Percentiles rank a stretch among this genome's conserved stretches.
Conservation (phyloP, 2,888 invertebrate species). For the Erannis defoliaria region DNA sequence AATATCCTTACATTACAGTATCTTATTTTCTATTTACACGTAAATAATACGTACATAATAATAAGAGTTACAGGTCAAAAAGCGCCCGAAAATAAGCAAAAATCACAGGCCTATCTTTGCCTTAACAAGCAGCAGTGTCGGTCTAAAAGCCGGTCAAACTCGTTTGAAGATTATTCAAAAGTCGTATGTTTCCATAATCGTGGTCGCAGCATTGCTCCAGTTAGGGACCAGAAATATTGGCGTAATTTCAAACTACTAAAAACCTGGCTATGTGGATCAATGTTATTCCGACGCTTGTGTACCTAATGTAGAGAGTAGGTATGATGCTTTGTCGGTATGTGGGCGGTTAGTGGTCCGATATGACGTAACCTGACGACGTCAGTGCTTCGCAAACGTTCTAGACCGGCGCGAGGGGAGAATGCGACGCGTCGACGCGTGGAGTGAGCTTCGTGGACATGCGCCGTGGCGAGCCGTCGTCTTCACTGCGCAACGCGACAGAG, state of each 20-base stretch:
- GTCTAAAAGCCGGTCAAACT: constrained; percentile 50
- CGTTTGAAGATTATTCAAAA: constrained; percentile 55
- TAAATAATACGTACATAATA: background rate
- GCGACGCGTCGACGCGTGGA: constrained; percentile 39
- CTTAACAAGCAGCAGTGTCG: constrained; percentile 37
- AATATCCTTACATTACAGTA: constrained; percentile 13
- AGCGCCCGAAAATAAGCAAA: constrained; percentile 26
- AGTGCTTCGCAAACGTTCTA: constrained; percentile 66
- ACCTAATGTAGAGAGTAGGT: constrained; percentile 16
- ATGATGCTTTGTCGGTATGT: constrained; percentile 25
- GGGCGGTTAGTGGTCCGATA: constrained; percentile 38
- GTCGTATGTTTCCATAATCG: constrained; percentile 46
- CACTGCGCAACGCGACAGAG: constrained; percentile 31
- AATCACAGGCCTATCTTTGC: constrained; percentile 42
- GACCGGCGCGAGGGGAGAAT: constrained; percentile 29
- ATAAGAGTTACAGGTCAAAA: constrained; percentile 22
- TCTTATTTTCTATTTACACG: background rate
- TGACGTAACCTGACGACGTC: constrained; percentile 70
- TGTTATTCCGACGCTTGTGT: background rate
- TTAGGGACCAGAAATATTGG: constrained; percentile 35
- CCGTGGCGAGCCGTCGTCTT: constrained; percentile 5
- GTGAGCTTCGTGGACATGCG: constrained; percentile 14
- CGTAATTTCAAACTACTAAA: constrained; percentile 28
- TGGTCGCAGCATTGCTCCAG: constrained; percentile 36
- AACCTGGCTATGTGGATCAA: background rate